Evolutionary conservation across 1,140 invertebrate species (phyloP).

Genomic region (Nasonia longicornis): DNA sequence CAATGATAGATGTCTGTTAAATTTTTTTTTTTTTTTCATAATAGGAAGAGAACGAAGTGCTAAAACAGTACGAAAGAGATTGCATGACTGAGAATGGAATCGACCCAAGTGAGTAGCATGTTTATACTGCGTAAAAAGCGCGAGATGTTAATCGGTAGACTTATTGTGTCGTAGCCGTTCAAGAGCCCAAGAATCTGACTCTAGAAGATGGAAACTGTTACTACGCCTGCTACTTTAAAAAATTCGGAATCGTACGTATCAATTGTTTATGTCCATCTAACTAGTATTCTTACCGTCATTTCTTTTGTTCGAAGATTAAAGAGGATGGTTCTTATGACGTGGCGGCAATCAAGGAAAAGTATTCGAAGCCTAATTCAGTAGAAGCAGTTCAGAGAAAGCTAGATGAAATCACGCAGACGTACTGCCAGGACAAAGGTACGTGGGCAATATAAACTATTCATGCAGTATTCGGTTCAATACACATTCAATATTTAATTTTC

Average conservation of each 20-base stretch:
- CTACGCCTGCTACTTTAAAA: slow-evolving; percentile 15
- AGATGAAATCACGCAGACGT: background rate
- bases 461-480: too few species aligned
- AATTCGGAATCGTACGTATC: slow-evolving; percentile 22
- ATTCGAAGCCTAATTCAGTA: background rate
- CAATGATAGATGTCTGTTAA: too few species aligned
- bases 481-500: background rate
- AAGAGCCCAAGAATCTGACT: background rate
- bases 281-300: too few species aligned
- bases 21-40: too few species aligned
- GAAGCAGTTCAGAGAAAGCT: background rate
- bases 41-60: background rate
- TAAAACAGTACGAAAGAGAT: background rate
- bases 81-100: background rate
- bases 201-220: slow-evolving; percentile 15
- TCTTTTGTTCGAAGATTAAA: background rate
- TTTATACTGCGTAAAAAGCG: background rate
- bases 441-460: too few species aligned
- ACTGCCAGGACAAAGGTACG: background rate
- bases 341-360: background rate
- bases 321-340: background rate
- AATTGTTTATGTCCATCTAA: background rate
- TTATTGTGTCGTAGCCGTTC: background rate
- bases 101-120: background rate
- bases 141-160: background rate